Percentiles rank a stretch among this genome's conserved stretches.
Conservation (phyloP, 2,797 vertebrate species). For the Phrynocephalus guinanensis region DNA sequence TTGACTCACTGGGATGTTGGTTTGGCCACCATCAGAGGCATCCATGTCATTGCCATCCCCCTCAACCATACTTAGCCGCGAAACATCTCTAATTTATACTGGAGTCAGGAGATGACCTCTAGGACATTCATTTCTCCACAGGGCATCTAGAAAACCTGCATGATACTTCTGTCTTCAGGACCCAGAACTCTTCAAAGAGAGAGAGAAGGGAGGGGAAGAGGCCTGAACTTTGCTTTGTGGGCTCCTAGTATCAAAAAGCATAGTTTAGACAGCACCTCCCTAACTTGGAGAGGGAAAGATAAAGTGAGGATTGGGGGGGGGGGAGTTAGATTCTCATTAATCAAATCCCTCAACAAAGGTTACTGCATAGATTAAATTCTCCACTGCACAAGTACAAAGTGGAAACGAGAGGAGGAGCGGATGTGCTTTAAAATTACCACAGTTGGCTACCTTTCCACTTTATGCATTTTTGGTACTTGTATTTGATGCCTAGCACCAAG, state of each 20-base stretch:
- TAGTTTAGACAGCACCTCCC: slow-evolving; percentile 13
- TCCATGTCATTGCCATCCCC: no score
- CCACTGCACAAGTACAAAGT: slow-evolving; percentile 50
- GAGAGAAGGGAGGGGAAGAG: slow-evolving; percentile 2
- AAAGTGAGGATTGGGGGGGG: not conserved
- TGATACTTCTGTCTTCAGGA: not conserved
- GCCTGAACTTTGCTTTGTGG: not conserved
- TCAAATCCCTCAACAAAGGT: slow-evolving; percentile 32
- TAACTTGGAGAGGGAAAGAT: slow-evolving; percentile 11
- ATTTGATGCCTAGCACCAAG: slow-evolving; percentile 12
- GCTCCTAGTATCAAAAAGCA: not conserved
- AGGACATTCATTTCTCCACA: no score
- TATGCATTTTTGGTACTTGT: slow-evolving; percentile 43
- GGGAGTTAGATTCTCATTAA: slow-evolving; percentile 50
- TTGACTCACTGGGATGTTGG: no score
- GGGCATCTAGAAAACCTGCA: no score
- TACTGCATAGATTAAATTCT: slow-evolving; percentile 45
- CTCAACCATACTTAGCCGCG: no score
- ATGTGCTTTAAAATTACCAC: slow-evolving; percentile 48
- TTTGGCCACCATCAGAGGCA: no score
- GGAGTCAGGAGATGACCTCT: no score
- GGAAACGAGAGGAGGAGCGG: slow-evolving; percentile 3
- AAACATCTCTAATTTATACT: no score
- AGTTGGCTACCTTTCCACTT: slow-evolving; percentile 48
- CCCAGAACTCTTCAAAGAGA: slow-evolving; percentile 3